These are phyloP conservation scores for Stegostoma tigrinum DNA, from an alignment of 2,113 vertebrate species.

Conservation along the genomic window DNA sequence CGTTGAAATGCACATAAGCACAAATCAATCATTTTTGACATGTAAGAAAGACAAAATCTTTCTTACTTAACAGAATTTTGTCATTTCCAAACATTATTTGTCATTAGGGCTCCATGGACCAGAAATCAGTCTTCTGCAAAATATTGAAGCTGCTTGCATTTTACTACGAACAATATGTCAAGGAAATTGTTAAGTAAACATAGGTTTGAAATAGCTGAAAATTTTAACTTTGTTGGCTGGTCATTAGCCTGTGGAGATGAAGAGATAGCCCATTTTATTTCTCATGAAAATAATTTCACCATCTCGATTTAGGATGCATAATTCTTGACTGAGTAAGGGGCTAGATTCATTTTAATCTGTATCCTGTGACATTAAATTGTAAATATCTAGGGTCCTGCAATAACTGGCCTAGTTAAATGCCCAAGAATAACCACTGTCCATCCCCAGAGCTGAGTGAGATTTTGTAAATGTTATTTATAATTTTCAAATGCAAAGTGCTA, in stretches of 20 bases:
- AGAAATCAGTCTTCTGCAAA: background rate
- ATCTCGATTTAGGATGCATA: background rate
- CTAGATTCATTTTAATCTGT: background rate
- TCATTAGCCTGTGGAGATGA: background rate
- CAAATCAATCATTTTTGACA: background rate
- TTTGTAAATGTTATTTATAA: background rate
- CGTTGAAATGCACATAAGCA: background rate
- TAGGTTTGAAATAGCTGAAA: background rate
- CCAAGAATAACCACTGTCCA: background rate
- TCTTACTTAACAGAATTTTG: background rate
- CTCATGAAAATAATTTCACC: background rate
- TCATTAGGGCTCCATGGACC: background rate
- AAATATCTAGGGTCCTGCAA: background rate
- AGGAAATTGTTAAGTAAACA: background rate
- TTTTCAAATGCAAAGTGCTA: background rate
- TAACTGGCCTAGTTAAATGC: background rate
- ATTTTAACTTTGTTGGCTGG: background rate
- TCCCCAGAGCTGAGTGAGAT: background rate
- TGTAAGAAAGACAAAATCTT: background rate
- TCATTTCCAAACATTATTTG: background rate
- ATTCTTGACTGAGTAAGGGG: background rate
- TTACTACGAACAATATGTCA: background rate
- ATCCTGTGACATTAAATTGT: background rate
- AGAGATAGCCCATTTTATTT: background rate
- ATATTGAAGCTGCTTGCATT: background rate